Percentiles rank a stretch among this genome's conserved stretches.
Evolutionary conservation across 2,113 vertebrate genomes (phyloP).

Genomic region (Nyctibius bracteatus): DNA sequence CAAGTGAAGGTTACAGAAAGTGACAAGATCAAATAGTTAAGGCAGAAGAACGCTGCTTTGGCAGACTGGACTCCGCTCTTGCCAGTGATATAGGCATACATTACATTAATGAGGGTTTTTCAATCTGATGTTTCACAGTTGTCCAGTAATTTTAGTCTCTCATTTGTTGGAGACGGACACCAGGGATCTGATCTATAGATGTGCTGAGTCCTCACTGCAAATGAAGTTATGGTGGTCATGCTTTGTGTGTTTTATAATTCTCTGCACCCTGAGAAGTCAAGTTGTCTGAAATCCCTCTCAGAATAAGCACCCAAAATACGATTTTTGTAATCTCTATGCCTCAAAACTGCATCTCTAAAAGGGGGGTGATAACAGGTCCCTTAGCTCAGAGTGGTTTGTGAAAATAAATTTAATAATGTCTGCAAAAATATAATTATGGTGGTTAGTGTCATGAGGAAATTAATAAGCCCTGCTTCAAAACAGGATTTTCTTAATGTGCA

Average conservation of each 20-base stretch:
- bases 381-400: not conserved
- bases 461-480: not conserved
- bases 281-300: not conserved
- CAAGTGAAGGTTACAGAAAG: not conserved
- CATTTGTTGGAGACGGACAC: not conserved
- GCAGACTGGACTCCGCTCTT: not conserved
- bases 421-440: not conserved
- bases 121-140: not conserved
- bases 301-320: not conserved
- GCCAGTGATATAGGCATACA: not conserved
- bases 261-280: not conserved
- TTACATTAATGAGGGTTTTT: not conserved
- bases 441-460: not conserved
- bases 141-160: not conserved
- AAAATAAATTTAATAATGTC: not conserved
- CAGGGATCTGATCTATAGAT: not conserved
- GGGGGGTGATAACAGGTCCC: not conserved
- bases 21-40: not conserved
- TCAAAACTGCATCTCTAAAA: not conserved
- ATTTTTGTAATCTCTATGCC: not conserved
- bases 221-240: not conserved
- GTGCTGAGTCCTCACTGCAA: not conserved
- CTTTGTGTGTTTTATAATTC: not conserved
- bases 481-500: not conserved
- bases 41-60: not conserved